phyloP scores from a whole-genome alignment of 2,888 invertebrate genomes.

The Plusia festucae region DNA sequence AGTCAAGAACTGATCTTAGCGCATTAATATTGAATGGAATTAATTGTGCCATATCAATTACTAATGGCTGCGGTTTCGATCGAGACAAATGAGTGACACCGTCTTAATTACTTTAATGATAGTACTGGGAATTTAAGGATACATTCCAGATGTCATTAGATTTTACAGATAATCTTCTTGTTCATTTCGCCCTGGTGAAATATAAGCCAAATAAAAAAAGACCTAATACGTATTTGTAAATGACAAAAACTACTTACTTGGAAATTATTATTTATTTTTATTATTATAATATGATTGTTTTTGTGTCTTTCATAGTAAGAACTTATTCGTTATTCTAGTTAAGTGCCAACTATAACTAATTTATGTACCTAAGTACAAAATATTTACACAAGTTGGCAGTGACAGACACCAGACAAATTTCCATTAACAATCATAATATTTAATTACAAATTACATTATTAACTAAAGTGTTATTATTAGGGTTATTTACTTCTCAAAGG shows the following conservation, averaged over 20 bases:
- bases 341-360: no score
- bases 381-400: background rate
- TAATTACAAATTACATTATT: constrained; percentile 2
- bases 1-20: constrained; percentile 28
- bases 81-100: constrained; percentile 39
- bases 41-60: constrained; percentile 53
- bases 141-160: background rate
- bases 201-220: no score
- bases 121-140: background rate
- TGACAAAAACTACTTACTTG: no score
- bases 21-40: constrained; percentile 44
- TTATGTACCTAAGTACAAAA: no score
- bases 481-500: constrained; percentile 1
- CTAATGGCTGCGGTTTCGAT: constrained; percentile 39
- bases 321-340: no score
- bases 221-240: no score
- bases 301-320: no score
- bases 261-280: no score
- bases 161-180: no score
- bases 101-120: constrained; percentile 33
- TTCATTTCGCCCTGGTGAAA: no score
- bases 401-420: background rate
- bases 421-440: background rate
- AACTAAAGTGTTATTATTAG: constrained; percentile 1
- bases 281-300: no score